Conservation (phyloP, 1,140 invertebrate species). For the Hylaeus volcanicus region DNA sequence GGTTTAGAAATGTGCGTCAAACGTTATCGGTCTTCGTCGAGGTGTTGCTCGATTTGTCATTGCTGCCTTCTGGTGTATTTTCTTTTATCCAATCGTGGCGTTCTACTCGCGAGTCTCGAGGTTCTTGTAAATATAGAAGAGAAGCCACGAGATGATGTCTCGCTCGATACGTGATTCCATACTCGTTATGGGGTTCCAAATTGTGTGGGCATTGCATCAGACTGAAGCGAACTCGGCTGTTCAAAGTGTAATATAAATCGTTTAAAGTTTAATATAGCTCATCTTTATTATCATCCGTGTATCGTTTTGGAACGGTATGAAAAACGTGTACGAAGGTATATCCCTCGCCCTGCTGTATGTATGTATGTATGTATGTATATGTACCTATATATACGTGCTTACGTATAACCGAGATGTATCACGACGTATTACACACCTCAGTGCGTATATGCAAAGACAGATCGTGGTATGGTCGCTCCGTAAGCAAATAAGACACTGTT, state of each 20-base stretch:
- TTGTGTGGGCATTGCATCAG: conserved; percentile 63
- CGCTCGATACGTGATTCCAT: conserved; percentile 22
- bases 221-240: conserved; percentile 71
- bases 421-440: neutral
- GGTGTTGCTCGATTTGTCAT: too few species aligned
- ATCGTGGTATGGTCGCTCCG: conserved; percentile 18
- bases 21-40: too few species aligned
- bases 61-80: neutral
- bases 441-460: neutral
- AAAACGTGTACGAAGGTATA: conserved; percentile 39
- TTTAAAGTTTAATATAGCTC: conserved; percentile 49
- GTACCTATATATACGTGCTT: conserved; percentile 57
- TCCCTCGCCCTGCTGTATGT: conserved; percentile 44
- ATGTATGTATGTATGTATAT: conserved; percentile 60
- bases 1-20: too few species aligned
- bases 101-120: conserved; percentile 22
- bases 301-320: conserved; percentile 36
- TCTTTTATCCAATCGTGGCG: conserved; percentile 1
- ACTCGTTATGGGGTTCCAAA: conserved; percentile 35
- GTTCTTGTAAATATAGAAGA: conserved; percentile 58
- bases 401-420: conserved; percentile 50
- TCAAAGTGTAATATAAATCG: conserved; percentile 76
- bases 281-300: conserved; percentile 51
- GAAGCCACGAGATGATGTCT: conserved; percentile 1
- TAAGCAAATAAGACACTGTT: conserved; percentile 35